phyloP scores from a whole-genome alignment of 1,140 invertebrate genomes.

The Caerostris extrusa region DNA sequence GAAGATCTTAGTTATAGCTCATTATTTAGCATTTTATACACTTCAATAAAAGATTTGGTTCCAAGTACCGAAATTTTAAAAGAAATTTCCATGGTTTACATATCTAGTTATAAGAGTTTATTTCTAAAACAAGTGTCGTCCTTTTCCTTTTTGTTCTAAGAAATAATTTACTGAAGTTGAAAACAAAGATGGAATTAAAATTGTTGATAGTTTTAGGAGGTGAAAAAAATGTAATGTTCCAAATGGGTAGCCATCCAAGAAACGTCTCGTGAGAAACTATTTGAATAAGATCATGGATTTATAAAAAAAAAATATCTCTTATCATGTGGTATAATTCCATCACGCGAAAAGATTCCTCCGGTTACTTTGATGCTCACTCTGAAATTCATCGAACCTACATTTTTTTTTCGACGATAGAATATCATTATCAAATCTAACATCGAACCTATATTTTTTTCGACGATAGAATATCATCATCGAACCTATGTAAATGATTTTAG shows the following conservation, averaged over 20 bases:
- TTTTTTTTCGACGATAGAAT: no score
- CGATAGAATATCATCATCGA: no score
- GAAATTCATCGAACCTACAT: no score
- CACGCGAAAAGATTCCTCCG: background rate
- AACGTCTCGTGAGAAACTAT: slow-evolving; percentile 16
- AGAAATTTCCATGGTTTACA: no score
- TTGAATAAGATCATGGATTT: background rate
- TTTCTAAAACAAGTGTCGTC: background rate
- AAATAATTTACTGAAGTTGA: background rate
- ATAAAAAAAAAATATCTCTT: background rate
- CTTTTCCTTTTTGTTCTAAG: background rate
- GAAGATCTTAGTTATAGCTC: no score
- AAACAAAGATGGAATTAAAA: background rate
- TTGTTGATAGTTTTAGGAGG: background rate
- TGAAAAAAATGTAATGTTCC: background rate
- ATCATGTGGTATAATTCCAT: background rate
- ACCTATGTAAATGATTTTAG: no score
- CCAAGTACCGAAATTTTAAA: no score
- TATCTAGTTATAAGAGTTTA: background rate
- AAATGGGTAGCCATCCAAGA: background rate
- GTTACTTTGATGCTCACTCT: background rate
- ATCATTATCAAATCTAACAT: no score
- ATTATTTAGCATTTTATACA: no score
- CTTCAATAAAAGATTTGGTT: no score
- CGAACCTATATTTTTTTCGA: no score